A percentile compares a stretch with the other conserved stretches of the same genome.
Evolutionary conservation across 2,888 invertebrate species (phyloP).

Genomic region (Erynnis tages): DNA sequence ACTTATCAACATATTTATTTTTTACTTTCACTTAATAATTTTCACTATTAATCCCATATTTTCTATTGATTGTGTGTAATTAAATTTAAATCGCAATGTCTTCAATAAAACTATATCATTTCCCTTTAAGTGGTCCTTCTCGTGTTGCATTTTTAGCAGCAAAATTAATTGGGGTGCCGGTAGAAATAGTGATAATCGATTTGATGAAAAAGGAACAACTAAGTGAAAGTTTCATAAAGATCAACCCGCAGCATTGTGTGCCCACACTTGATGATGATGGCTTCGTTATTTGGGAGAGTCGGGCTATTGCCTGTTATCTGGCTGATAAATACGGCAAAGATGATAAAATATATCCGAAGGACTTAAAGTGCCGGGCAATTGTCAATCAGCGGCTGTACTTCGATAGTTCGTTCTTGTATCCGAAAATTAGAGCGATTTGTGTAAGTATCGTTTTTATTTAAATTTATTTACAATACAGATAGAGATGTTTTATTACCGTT

Average conservation of each 20-base stretch:
- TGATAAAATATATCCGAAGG: slow-evolving; percentile 82
- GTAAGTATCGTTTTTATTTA: no score
- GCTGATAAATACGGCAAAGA: slow-evolving; percentile 83
- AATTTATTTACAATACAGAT: no score
- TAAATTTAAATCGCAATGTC: slow-evolving; percentile 40
- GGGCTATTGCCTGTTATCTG: slow-evolving; percentile 84
- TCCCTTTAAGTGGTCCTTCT: slow-evolving; percentile 82
- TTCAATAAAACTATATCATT: slow-evolving; percentile 79
- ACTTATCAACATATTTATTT: no score
- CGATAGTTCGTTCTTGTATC: slow-evolving; percentile 82
- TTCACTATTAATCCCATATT: no score
- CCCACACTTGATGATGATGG: slow-evolving; percentile 86
- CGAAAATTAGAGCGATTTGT: slow-evolving; percentile 83
- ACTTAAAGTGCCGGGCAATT: slow-evolving; percentile 77
- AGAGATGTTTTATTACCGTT: no score
- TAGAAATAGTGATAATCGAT: slow-evolving; percentile 74
- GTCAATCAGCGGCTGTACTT: slow-evolving; percentile 84
- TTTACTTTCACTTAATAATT: no score
- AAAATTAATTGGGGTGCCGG: slow-evolving; percentile 78
- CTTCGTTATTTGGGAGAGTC: slow-evolving; percentile 85
- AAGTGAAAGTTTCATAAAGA: slow-evolving; percentile 77
- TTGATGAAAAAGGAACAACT: slow-evolving; percentile 82
- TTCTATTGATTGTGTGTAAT: no score
- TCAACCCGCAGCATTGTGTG: slow-evolving; percentile 85
- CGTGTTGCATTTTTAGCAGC: slow-evolving; percentile 82